Base-by-base conservation (phyloP, 2,113 vertebrate species). In the Scophthalmus maximus region DNA sequence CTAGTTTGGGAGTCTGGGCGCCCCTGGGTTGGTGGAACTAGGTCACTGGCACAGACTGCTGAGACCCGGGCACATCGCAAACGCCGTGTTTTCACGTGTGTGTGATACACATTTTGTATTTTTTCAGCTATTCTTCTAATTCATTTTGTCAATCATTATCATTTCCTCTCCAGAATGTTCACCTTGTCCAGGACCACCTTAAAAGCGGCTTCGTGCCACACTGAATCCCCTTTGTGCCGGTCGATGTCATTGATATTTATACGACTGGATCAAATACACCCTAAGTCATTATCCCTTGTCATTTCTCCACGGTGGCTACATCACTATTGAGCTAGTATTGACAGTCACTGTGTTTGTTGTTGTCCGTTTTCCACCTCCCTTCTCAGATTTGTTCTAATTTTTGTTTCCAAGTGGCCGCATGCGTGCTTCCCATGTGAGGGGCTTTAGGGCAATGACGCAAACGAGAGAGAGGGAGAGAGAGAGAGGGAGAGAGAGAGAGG, bases 41-140 rank as follows among this genome's bases (percentile, higher is more conserved):
- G 91, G 91, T 92, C 91, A 92, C 86, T 90, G 89, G 91, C 87
- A 88, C 91, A 90, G 83, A 81, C 87, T 64, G 67, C 69, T 58
- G 68, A 81, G 71, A 78, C 62, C 49, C 78, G 51, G 56, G 73
- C 69, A 11, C 74, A 77, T 52, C 73, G 34, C 64, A 80, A 70
- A 72, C 12, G 3, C 15, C 66, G 40, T 46, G 71, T 72, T 56
- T 69, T 64, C n/a, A 47, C 68, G 68, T 83, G 67, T 84, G 69
- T 82, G 50, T 57, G 18, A 71, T 71, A 14, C 64, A 59, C 55
- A 29, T 59, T 65, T 66, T 55, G 10, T 23, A n/a, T 71, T 65
- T 76, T 60, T 64, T 42, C 9, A 8, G 25, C 55, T 47, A 47
- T 65, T 50, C 46, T 15, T 73, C 1, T 63, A 22, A 61, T 72